Conservation (phyloP, 2,113 vertebrate genomes). For the Salvelinus namaycush region DNA sequence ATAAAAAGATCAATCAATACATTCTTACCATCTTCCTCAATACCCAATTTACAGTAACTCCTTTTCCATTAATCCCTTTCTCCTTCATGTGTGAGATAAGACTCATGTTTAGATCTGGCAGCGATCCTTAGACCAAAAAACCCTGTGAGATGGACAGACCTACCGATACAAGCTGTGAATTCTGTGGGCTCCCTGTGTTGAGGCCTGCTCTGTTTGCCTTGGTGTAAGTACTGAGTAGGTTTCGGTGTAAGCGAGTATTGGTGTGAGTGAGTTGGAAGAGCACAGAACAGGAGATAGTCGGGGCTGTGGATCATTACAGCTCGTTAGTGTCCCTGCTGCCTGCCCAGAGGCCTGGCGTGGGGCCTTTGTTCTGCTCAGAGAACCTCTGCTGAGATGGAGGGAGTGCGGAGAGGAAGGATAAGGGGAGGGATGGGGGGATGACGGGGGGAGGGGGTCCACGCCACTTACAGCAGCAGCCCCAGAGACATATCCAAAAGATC, state of each 20-base stretch:
- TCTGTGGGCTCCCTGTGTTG: constrained; percentile 1
- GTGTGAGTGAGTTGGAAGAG: constrained; percentile 24
- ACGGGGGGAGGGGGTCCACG: constrained; percentile 22
- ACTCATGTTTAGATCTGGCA: background rate
- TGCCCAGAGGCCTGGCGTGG: constrained; percentile 43
- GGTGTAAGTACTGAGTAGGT: constrained; percentile 14
- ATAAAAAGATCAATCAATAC: too few relatives aligned
- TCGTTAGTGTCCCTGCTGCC: constrained; percentile 62
- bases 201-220: constrained; percentile 38
- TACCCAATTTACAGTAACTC: too few relatives aligned
- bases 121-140: background rate
- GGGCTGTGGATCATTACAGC: constrained; percentile 66
- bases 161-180: constrained; percentile 10
- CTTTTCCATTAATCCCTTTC: background rate
- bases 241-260: too few relatives aligned
- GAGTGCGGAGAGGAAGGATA: background rate
- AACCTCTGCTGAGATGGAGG: constrained; percentile 22
- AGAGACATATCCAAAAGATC: constrained; percentile 53
- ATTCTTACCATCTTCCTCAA: too few relatives aligned
- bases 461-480: constrained; percentile 46
- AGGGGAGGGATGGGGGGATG: constrained; percentile 11
- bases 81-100: background rate
- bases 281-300: constrained; percentile 45
- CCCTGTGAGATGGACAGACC: constrained; percentile 9
- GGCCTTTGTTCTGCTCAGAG: constrained; percentile 43